These are phyloP conservation scores for Fistularia commersonii DNA, from an alignment of 2,797 vertebrate species.

Conservation along the genomic window DNA sequence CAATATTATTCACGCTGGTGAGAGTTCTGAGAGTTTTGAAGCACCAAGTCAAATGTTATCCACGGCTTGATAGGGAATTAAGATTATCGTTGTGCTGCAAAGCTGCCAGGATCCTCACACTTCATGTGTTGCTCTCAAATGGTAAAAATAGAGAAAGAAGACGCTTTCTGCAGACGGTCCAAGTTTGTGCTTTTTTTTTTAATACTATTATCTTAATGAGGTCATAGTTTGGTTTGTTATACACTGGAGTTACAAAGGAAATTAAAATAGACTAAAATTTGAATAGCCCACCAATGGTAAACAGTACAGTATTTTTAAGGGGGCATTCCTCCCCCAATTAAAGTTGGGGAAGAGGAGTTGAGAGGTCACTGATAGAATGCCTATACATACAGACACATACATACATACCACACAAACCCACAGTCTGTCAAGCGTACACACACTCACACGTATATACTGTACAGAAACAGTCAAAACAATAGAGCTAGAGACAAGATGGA, in stretches of 20 bases:
- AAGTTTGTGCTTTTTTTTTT: conserved; percentile 99
- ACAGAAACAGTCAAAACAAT: conserved; percentile 95
- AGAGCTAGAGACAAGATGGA: conserved; percentile 91
- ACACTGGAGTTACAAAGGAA: conserved; percentile 99
- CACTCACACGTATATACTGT: conserved; percentile 84
- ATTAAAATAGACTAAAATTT: conserved; percentile 83
- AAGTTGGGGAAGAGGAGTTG: conserved; percentile 78
- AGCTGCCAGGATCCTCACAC: conserved; percentile 60
- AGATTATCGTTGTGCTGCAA: conserved; percentile 47
- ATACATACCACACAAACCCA: conserved; percentile 89
- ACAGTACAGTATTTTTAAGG: conserved; percentile 90
- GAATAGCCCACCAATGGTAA: conserved; percentile 96
- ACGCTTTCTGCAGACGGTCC: conserved; percentile 93
- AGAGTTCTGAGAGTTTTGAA: conserved; percentile 64
- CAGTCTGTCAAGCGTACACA: conserved; percentile 76
- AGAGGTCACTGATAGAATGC: conserved; percentile 99
- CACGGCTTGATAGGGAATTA: conserved; percentile 40
- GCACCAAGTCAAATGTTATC: conserved; percentile 46
- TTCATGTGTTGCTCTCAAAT: conserved; percentile 53
- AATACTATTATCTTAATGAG: conserved; percentile 99
- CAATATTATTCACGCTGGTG: conserved; percentile 60
- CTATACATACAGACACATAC: conserved; percentile 99
- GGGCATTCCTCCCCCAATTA: conserved; percentile 85
- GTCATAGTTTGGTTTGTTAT: conserved; percentile 99
- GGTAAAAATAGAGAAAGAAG: conserved; percentile 73